A percentile compares a stretch with the other conserved stretches of the same genome.
Evolutionary conservation across 1,140 invertebrate genomes (phyloP).

Genomic region (Phocides pigmalion): DNA sequence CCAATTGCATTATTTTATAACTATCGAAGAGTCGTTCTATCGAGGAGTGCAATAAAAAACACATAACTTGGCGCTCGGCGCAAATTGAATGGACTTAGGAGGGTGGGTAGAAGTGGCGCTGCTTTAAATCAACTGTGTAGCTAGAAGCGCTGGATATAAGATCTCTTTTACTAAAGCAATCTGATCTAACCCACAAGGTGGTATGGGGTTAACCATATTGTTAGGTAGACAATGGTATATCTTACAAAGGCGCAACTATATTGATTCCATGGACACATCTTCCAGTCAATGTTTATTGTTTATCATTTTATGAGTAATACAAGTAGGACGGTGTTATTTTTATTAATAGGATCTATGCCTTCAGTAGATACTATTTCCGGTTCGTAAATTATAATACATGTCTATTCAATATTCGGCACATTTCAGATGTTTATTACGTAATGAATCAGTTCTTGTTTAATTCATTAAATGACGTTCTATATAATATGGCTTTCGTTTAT

Average conservation of each 20-base stretch:
- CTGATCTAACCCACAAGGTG: slow-evolving; percentile 44
- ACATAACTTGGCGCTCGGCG: slow-evolving; percentile 69
- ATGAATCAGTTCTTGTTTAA: too few species aligned
- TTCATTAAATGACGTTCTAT: too few species aligned
- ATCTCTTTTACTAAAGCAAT: slow-evolving; percentile 44
- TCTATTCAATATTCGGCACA: too few species aligned
- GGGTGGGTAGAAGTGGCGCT: slow-evolving; percentile 48
- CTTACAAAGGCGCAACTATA: slow-evolving; percentile 23
- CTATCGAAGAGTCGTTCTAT: slow-evolving; percentile 70
- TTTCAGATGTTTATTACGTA: too few species aligned
- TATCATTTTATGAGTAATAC: slow-evolving; percentile 3
- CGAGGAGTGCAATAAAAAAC: slow-evolving; percentile 76
- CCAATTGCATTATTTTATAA: slow-evolving; percentile 43
- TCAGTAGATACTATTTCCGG: too few species aligned
- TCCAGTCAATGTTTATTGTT: neutral
- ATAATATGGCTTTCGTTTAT: too few species aligned
- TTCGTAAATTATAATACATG: too few species aligned
- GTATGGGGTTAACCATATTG: slow-evolving; percentile 60
- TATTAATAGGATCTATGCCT: neutral
- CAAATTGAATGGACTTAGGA: slow-evolving; percentile 72
- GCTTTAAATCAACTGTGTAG: slow-evolving; percentile 2
- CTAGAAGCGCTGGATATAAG: slow-evolving; percentile 29
- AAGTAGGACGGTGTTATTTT: neutral
- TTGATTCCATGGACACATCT: slow-evolving; percentile 9
- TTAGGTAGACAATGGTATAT: slow-evolving; percentile 41